A percentile compares a stretch with the other conserved stretches of the same genome.
phyloP scores from a whole-genome alignment of 2,888 invertebrate genomes.

The Tenodera sinensis region DNA sequence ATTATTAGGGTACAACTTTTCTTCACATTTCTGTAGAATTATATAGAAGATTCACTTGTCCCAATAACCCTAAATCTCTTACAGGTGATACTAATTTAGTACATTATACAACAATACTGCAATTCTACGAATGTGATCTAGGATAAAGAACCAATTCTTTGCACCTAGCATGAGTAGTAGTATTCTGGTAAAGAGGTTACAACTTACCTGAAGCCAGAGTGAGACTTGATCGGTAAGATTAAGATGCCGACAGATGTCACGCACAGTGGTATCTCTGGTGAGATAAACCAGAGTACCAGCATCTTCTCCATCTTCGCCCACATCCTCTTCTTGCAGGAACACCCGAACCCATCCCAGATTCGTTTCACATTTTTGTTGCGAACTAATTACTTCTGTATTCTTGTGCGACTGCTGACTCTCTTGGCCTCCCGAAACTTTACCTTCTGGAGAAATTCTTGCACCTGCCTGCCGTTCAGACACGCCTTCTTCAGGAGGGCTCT shows the following conservation, averaged over 20 bases:
- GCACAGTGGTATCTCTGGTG: constrained; percentile 55
- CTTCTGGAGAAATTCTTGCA: constrained; percentile 42
- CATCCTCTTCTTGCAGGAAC: constrained; percentile 51
- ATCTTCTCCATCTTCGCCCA: constrained; percentile 47
- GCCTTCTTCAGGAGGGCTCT: neutral
- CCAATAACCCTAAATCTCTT: no score
- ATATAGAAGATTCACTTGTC: no score
- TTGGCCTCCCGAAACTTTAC: constrained; percentile 29
- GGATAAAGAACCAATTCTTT: no score
- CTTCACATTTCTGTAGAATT: no score
- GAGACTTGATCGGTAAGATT: constrained; percentile 49
- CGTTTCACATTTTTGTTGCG: constrained; percentile 38
- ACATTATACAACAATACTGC: no score
- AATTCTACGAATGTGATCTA: no score
- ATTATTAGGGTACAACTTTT: no score
- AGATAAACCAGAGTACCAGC: constrained; percentile 57
- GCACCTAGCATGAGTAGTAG: no score
- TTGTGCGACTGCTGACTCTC: neutral
- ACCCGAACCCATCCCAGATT: constrained; percentile 57
- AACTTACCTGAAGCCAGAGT: constrained; percentile 45
- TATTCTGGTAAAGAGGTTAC: neutral
- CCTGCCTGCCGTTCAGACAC: constrained; percentile 35
- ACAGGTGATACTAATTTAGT: no score
- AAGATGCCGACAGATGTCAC: constrained; percentile 48
- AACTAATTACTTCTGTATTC: constrained; percentile 49